Base-by-base conservation (phyloP, 2,888 invertebrate species). In the Coelogynopora nodosa region DNA sequence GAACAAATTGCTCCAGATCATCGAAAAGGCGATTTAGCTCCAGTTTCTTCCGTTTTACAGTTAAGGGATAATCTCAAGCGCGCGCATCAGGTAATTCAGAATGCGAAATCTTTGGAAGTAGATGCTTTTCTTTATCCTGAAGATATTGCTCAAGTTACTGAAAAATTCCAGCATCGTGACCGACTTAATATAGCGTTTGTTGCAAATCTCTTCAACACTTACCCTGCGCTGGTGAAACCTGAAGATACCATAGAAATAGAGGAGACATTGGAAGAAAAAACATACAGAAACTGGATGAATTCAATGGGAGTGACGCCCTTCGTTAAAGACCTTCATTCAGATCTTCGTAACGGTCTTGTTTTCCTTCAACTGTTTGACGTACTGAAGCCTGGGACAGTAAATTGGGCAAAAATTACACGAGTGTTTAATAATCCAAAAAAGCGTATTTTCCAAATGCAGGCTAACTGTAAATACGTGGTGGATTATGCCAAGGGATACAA, bases 271-370 rank as follows among this genome's bases (percentile, higher is more conserved):
- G 98, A 98, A 92, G 98, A 98, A 93, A 97, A 97, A 93, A 96
- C 98, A 23, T 99, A 98, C 93, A 94, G 98, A 90, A 99, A 99
- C 93, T 99, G 99, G 99, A 99, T 99, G 95, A 99, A 99, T 93
- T 97, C 97, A 0, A 95, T 99, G 96, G 98, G 98, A 85, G 98
- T 98, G 49, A 94, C 95, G 18, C 98, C 99, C 0, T 96, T 96
- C 92, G 98, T 99, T 2, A 97, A 98, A 93, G 97, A 98, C 96
- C 93, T 99, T 86, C 98, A 98, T 93, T 96, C 96, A 0, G 99
- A 99, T 92, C 94, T 99, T 87, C 95, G 96, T 30, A 97, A 98
- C 93, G 98, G 97, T 0, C 93, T 98, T 80, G 95, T 99, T 88
- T 97, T 99, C 92, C 98, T 99, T 94, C 93, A 99, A 93, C 93